Evolutionary conservation across 2,888 invertebrate genomes (phyloP).

Genomic region (Spodoptera picta): DNA sequence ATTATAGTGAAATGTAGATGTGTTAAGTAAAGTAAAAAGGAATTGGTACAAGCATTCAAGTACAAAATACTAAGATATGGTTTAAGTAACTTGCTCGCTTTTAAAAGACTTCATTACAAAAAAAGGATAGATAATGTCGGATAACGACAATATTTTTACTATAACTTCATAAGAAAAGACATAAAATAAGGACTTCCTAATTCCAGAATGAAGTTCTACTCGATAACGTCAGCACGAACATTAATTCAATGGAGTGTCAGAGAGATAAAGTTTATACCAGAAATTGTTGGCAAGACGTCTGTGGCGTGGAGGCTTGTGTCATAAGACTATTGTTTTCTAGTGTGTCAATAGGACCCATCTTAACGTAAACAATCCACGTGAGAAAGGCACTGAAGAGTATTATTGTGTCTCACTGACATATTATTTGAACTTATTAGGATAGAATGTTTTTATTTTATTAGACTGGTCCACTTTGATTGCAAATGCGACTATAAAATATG

Average conservation of each 20-base stretch:
- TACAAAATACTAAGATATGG: no score
- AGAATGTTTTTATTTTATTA: no score
- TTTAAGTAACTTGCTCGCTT: no score
- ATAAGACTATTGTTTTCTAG: slow-evolving; percentile 17
- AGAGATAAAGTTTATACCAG: slow-evolving; percentile 7
- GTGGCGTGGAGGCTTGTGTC: not conserved
- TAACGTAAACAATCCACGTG: slow-evolving; percentile 11
- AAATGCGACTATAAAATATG: no score
- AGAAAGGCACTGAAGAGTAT: not conserved
- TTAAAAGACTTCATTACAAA: no score
- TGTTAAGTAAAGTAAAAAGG: no score
- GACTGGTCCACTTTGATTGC: no score
- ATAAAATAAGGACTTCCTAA: not conserved
- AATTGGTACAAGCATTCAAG: no score
- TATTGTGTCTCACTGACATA: not conserved
- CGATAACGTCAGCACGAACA: not conserved
- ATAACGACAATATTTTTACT: no score
- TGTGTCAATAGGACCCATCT: slow-evolving; percentile 8
- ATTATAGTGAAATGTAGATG: no score
- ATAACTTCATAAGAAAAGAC: no score
- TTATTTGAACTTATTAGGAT: not conserved
- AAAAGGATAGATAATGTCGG: no score
- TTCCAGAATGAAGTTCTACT: slow-evolving; percentile 1
- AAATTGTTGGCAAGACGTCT: slow-evolving; percentile 1
- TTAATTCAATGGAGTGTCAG: slow-evolving; percentile 10